phyloP scores from a whole-genome alignment of 2,113 vertebrate genomes.

The Sorex araneus region DNA sequence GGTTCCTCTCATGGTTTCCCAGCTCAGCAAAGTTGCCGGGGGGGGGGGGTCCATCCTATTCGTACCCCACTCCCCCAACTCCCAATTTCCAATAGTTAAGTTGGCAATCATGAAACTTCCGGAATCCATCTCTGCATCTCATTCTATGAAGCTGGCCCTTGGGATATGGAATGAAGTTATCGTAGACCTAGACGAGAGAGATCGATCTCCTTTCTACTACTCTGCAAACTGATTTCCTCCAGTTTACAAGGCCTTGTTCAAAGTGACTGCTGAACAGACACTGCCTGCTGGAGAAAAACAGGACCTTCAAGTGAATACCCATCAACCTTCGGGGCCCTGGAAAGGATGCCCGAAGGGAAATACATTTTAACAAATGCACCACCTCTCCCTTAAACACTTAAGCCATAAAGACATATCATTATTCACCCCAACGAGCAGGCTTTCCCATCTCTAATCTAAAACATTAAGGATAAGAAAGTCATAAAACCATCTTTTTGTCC shows the following conservation, averaged over 20 bases:
- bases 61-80: background rate
- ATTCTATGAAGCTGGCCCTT: slow-evolving; percentile 63
- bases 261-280: slow-evolving; percentile 27
- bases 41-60: background rate
- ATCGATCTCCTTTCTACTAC: slow-evolving; percentile 60
- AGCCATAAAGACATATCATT: slow-evolving; percentile 1
- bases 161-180: slow-evolving; percentile 61
- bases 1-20: background rate
- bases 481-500: slow-evolving; percentile 39
- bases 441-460: slow-evolving; percentile 41
- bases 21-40: background rate
- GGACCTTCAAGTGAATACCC: background rate
- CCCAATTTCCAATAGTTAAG: background rate
- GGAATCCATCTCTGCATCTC: slow-evolving; percentile 54
- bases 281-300: slow-evolving; percentile 42
- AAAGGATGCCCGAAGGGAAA: slow-evolving; percentile 5
- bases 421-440: background rate
- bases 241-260: slow-evolving; percentile 60
- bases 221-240: slow-evolving; percentile 75
- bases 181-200: slow-evolving; percentile 51
- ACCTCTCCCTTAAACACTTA: slow-evolving; percentile 35
- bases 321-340: background rate
- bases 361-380: slow-evolving; percentile 18
- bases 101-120: slow-evolving; percentile 65
- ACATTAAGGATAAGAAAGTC: slow-evolving; percentile 44